phyloP scores from a whole-genome alignment of 2,113 vertebrate species.

The Mastomys natalensis region DNA sequence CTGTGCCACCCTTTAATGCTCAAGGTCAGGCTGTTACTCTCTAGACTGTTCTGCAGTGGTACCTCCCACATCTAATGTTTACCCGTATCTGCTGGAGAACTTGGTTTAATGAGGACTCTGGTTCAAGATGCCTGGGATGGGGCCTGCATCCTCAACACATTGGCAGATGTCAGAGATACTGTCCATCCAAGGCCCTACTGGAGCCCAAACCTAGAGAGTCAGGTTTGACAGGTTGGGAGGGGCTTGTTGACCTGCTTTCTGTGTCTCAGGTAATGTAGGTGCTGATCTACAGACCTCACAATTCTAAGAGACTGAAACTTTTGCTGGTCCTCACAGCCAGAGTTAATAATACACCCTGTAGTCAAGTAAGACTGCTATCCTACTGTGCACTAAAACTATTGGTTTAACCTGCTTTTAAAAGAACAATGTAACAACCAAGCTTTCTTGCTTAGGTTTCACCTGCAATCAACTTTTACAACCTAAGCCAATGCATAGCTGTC shows the following conservation, averaged over 20 bases:
- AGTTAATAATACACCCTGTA: background rate
- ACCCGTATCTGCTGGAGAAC: background rate
- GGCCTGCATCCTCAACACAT: background rate
- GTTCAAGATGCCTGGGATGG: background rate
- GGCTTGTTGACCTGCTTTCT: background rate
- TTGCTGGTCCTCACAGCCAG: background rate
- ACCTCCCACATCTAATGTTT: background rate
- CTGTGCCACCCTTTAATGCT: background rate
- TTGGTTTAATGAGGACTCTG: background rate
- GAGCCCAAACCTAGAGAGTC: background rate
- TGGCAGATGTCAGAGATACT: background rate
- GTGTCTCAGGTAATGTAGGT: background rate
- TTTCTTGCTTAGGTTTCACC: background rate
- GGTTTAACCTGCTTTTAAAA: background rate
- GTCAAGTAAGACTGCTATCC: background rate
- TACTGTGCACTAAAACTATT: background rate
- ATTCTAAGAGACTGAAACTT: background rate
- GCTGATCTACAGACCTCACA: background rate
- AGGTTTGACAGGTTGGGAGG: background rate
- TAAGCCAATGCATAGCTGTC: background rate
- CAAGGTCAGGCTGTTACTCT: too few relatives aligned
- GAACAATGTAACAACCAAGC: background rate
- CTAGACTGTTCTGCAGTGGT: background rate
- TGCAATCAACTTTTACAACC: background rate
- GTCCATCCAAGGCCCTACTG: background rate